Percentiles rank a stretch among this genome's conserved stretches.
Conservation (phyloP, 2,888 invertebrate genomes). For the Gisinianus flammeolus region DNA sequence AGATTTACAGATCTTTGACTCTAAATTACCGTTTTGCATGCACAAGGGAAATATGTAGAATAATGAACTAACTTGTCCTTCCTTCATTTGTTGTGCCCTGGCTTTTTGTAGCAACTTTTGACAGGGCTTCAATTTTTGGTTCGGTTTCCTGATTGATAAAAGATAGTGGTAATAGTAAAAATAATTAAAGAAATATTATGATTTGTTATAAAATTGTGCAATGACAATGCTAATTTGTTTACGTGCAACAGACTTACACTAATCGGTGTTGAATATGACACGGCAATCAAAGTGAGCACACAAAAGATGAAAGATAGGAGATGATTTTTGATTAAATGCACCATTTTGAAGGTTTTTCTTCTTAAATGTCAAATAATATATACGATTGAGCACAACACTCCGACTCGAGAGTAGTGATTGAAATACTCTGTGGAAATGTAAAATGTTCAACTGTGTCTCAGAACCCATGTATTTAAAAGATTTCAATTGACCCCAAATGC, state of each 20-base stretch:
- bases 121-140: too few species aligned
- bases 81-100: not conserved
- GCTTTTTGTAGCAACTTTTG: too few species aligned
- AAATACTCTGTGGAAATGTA: not conserved
- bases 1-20: too few species aligned
- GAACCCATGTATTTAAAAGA: not conserved
- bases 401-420: not conserved
- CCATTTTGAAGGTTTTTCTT: too few species aligned
- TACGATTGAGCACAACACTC: too few species aligned
- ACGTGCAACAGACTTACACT: not conserved
- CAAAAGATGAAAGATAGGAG: not conserved
- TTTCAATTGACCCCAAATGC: not conserved
- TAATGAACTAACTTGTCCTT: conserved; percentile 1
- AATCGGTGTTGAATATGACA: not conserved
- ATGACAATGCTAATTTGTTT: too few species aligned
- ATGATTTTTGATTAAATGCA: not conserved
- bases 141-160: too few species aligned
- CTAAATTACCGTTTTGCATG: too few species aligned
- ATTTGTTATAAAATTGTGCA: too few species aligned
- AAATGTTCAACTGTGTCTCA: not conserved
- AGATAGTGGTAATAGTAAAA: too few species aligned
- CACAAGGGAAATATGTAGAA: not conserved
- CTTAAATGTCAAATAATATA: too few species aligned
- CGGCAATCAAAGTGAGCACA: not conserved
- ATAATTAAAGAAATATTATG: too few species aligned